Base-by-base conservation (phyloP, 2,797 vertebrate genomes). In the Gymnodraco acuticeps region DNA sequence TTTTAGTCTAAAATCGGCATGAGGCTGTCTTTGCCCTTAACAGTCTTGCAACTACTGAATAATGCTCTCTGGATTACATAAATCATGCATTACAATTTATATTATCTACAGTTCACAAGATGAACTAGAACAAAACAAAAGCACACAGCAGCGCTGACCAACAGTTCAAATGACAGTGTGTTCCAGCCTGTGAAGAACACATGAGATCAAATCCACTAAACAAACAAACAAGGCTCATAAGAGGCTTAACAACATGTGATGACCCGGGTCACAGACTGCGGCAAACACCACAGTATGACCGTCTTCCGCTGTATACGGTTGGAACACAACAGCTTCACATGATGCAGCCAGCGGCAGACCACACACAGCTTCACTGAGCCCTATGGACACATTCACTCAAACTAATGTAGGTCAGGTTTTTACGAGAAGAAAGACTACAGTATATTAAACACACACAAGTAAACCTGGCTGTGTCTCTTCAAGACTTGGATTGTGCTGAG, bases 391-490 rank as follows among this genome's bases (percentile, higher is more conserved):
- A 81, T 77, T 41, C 63, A 19, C 51, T 33, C 51, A 5, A 5
- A 38, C 59, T 51, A 38, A 88, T 85, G 75, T 87, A 69, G 85
- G 85, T 90, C 83, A 82, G 47, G 52, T 53, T 63, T 87, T 82
- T 52, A 77, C 3, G 2, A 74, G 67, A 74, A 77, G 58, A 79
- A 64, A 80, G 79, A 56, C 23, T 5, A 10, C 50, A 75, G 60
- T 86, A 75, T 70, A 9, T 67, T 33, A 64, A 54, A 78, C 64
- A 48, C 59, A 19, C 52, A 41, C 41, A 43, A 38, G 23, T 46
- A 19, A 64, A 54, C 60, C 10, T 5, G n/a, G 33, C n/a, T 0
- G 54, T 43, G 4, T 59, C 27, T 23, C 19, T 59, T 69, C n/a
- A 56, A 76, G 27, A 48, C 23, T 14, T 47, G 11, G 31, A 23